These are phyloP conservation scores for Leptodactylus fuscus DNA, from an alignment of 2,113 vertebrate species.

Conservation along the genomic window DNA sequence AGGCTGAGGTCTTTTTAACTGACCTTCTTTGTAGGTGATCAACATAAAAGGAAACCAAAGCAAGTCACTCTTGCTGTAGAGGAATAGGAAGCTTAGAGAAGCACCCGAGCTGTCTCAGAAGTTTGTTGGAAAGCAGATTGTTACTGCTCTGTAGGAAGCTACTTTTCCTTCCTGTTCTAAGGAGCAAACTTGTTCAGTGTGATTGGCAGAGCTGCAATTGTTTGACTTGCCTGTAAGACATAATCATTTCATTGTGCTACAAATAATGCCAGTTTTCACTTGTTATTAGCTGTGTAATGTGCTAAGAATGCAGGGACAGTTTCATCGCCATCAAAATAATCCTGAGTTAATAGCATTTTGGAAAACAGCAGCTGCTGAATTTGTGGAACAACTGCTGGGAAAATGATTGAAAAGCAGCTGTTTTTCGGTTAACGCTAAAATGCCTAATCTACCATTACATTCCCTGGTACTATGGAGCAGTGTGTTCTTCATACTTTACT, in stretches of 20 bases:
- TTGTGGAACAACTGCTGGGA: slow-evolving; percentile 56
- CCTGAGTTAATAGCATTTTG: slow-evolving; percentile 29
- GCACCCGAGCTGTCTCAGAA: background rate
- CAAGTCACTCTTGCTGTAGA: background rate
- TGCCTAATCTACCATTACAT: slow-evolving; percentile 32
- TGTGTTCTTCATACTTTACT: background rate
- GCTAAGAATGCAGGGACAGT: slow-evolving; percentile 19
- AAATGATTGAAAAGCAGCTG: slow-evolving; percentile 45
- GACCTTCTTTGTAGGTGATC: no score
- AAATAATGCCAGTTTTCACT: background rate
- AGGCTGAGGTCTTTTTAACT: no score
- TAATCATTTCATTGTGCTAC: slow-evolving; percentile 29
- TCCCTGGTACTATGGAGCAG: background rate
- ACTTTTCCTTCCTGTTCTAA: slow-evolving; percentile 2
- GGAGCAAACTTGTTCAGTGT: background rate
- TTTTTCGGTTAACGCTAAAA: slow-evolving; percentile 30
- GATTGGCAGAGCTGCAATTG: background rate
- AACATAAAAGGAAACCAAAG: background rate
- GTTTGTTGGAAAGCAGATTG: background rate
- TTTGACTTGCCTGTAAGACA: slow-evolving; percentile 9
- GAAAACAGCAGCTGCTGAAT: slow-evolving; percentile 50
- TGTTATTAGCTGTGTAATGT: slow-evolving; percentile 22
- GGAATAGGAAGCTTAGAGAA: background rate
- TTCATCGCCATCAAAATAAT: slow-evolving; percentile 26
- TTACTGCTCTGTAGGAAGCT: background rate